Evolutionary conservation across 1,140 invertebrate genomes (phyloP).

Genomic region (Rhopalosiphum maidis): DNA sequence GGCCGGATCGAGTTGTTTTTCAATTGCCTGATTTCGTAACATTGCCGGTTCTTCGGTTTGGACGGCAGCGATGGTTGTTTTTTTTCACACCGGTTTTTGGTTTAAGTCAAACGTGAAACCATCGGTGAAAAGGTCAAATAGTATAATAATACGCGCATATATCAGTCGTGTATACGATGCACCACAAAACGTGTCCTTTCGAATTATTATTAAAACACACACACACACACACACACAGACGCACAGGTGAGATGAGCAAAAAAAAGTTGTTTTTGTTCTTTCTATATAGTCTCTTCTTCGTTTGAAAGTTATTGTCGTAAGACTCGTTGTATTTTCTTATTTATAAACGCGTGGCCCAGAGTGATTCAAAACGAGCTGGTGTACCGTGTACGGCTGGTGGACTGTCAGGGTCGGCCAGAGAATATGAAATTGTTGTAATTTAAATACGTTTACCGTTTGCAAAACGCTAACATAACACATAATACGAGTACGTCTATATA

Average conservation of each 20-base stretch:
- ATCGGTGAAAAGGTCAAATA: slow-evolving; percentile 11
- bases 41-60: neutral
- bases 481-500: neutral
- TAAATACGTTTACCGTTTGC: neutral
- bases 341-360: neutral
- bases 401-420: neutral
- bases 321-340: neutral
- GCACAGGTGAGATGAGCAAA: neutral
- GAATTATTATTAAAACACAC: neutral
- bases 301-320: neutral
- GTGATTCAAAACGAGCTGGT: neutral
- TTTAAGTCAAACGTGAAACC: neutral
- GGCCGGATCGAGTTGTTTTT: neutral
- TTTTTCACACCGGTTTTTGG: neutral
- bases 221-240: too few relatives aligned
- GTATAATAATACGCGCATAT: neutral
- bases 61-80: neutral
- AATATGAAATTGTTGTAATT: neutral
- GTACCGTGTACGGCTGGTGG: neutral
- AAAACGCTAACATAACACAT: neutral
- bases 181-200: neutral
- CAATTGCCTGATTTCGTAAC: slow-evolving; percentile 24
- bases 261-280: slow-evolving; percentile 24
- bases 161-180: neutral
- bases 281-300: neutral